phyloP scores from a whole-genome alignment of 2,797 vertebrate genomes.

The Myotis myotis region DNA sequence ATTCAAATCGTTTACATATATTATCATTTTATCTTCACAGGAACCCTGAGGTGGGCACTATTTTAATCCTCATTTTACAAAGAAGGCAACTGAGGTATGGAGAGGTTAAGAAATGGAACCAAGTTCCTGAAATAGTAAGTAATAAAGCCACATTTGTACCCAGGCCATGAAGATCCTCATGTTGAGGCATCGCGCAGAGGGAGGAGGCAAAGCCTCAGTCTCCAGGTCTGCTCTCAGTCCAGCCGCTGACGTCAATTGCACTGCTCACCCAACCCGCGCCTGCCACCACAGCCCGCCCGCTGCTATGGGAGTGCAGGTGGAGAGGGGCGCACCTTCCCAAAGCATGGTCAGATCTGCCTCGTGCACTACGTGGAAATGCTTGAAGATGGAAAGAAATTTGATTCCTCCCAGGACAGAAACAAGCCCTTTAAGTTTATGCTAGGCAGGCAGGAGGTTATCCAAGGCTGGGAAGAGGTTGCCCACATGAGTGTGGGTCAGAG shows the following conservation, averaged over 20 bases:
- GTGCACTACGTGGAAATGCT: constrained; percentile 84
- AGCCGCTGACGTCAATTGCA: too few relatives aligned
- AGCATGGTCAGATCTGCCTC: too few relatives aligned
- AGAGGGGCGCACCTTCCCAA: too few relatives aligned
- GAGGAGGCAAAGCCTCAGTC: too few relatives aligned
- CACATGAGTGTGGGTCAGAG: constrained; percentile 65
- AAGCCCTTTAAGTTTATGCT: constrained; percentile 94
- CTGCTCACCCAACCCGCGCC: too few relatives aligned
- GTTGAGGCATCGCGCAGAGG: too few relatives aligned
- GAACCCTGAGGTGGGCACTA: not conserved
- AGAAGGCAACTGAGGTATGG: not conserved
- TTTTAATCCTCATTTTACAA: constrained; percentile 21
- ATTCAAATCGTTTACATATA: not conserved
- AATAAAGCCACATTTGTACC: not conserved
- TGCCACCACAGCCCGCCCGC: too few relatives aligned
- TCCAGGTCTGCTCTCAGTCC: too few relatives aligned
- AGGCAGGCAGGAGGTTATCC: constrained; percentile 93
- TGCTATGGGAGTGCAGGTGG: too few relatives aligned
- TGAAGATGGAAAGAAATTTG: constrained; percentile 93
- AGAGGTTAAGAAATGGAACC: not conserved
- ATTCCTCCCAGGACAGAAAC: constrained; percentile 92
- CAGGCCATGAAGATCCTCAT: not conserved
- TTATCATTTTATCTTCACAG: constrained; percentile 1
- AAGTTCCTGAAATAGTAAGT: not conserved
- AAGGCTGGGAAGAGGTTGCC: constrained; percentile 94